phyloP scores from a whole-genome alignment of 2,113 vertebrate species.

The Nasalis larvatus region DNA sequence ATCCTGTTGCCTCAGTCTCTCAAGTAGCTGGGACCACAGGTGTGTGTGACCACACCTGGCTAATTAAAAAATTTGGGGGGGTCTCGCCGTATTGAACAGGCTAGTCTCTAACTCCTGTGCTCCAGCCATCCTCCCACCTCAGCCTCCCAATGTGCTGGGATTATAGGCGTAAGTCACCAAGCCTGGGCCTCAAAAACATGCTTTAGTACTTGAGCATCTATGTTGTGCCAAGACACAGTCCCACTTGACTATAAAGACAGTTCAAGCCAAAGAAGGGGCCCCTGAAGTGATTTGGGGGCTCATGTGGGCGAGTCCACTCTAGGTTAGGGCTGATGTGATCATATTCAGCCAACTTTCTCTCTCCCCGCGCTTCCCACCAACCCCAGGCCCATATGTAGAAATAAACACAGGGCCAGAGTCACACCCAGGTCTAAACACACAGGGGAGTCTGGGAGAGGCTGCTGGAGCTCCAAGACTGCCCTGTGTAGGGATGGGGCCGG shows the following conservation, averaged over 20 bases:
- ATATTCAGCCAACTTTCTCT: neutral
- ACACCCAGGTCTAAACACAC: constrained; percentile 66
- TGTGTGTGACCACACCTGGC: no score
- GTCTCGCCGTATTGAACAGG: no score
- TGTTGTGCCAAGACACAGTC: constrained; percentile 64
- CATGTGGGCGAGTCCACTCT: constrained; percentile 48
- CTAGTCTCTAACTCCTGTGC: no score
- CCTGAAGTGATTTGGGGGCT: constrained; percentile 45
- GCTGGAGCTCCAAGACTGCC: constrained; percentile 20
- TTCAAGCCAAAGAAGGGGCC: constrained; percentile 64
- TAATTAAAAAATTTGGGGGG: no score
- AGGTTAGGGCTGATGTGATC: constrained; percentile 57
- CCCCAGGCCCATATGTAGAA: constrained; percentile 44
- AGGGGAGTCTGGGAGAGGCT: constrained; percentile 59
- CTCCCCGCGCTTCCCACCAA: constrained; percentile 18
- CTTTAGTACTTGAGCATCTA: constrained; percentile 41
- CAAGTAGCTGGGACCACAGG: no score
- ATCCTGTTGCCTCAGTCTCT: no score
- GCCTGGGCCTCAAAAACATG: neutral
- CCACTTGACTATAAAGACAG: constrained; percentile 55
- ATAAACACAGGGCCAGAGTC: constrained; percentile 59
- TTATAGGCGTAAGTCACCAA: no score
- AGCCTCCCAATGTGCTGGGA: no score
- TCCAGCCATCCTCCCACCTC: no score
- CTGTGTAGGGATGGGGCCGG: neutral